These are phyloP conservation scores for Puntigrus tetrazona DNA, from an alignment of 2,113 vertebrate species.

Conservation along the genomic window DNA sequence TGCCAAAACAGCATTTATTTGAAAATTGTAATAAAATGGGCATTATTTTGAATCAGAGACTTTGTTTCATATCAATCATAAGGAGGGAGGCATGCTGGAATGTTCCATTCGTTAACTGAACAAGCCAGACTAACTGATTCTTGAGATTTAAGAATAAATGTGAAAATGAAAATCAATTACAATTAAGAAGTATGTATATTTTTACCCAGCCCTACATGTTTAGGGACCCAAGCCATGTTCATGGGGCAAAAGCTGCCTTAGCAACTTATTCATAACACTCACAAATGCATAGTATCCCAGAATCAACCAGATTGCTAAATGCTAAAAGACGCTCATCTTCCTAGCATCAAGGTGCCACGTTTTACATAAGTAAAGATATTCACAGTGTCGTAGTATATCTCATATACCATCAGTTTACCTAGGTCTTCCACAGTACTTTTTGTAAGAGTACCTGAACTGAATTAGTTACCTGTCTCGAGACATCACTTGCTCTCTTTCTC, in stretches of 20 bases:
- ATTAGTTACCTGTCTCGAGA: neutral
- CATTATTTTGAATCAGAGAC: too few relatives aligned
- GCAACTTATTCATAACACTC: neutral
- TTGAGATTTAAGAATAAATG: too few relatives aligned
- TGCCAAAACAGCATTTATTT: too few relatives aligned
- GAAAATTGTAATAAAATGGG: too few relatives aligned
- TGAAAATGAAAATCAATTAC: too few relatives aligned
- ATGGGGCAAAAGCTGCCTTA: neutral
- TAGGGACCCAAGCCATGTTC: neutral
- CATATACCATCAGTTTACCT: neutral
- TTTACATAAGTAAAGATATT: neutral
- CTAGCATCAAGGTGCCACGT: neutral
- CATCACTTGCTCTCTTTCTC: neutral
- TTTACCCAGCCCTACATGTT: too few relatives aligned
- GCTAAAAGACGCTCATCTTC: neutral
- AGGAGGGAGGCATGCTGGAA: too few relatives aligned
- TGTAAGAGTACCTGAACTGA: neutral
- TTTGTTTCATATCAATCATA: too few relatives aligned
- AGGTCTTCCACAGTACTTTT: neutral
- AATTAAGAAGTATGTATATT: too few relatives aligned
- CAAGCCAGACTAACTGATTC: too few relatives aligned
- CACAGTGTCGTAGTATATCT: neutral
- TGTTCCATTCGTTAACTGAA: too few relatives aligned
- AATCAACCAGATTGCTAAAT: neutral
- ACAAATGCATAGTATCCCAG: neutral